Conservation (phyloP, 2,888 invertebrate genomes). For the Leucoma salicis region DNA sequence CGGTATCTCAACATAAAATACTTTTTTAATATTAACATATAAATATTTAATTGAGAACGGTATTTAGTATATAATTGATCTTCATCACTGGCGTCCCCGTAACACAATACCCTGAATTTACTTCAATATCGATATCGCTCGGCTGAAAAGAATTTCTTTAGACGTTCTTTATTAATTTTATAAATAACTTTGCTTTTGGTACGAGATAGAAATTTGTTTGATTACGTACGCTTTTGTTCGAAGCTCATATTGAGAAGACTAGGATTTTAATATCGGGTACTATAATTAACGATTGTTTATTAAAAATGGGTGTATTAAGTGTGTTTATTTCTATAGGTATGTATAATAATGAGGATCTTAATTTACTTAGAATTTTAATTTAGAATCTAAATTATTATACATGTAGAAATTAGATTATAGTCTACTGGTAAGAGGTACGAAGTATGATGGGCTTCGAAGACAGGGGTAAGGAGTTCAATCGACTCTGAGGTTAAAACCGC, state of each 20-base stretch:
- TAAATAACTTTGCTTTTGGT: constrained; percentile 18
- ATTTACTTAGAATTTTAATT: too few species aligned
- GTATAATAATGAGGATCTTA: too few species aligned
- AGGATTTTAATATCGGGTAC: background rate
- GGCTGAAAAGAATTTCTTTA: constrained; percentile 16
- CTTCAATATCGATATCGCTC: constrained; percentile 20
- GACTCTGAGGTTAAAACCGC: too few species aligned
- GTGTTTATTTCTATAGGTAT: too few species aligned
- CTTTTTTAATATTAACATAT: background rate
- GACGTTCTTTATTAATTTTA: constrained; percentile 13
- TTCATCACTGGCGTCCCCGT: background rate
- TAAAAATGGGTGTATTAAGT: too few species aligned
- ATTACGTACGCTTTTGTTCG: background rate
- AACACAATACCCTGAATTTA: constrained; percentile 16
- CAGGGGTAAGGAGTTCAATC: too few species aligned
- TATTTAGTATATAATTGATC: constrained; percentile 9
- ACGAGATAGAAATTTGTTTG: constrained; percentile 1
- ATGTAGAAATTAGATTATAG: too few species aligned
- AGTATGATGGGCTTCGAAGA: too few species aligned
- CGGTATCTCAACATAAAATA: too few species aligned
- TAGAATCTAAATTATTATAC: too few species aligned
- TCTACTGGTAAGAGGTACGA: too few species aligned
- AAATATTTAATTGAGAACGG: background rate
- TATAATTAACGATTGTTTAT: too few species aligned
- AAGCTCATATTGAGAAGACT: background rate